These are phyloP conservation scores for Aphidius colemani DNA, from an alignment of 2,888 invertebrate species.

Conservation along the genomic window DNA sequence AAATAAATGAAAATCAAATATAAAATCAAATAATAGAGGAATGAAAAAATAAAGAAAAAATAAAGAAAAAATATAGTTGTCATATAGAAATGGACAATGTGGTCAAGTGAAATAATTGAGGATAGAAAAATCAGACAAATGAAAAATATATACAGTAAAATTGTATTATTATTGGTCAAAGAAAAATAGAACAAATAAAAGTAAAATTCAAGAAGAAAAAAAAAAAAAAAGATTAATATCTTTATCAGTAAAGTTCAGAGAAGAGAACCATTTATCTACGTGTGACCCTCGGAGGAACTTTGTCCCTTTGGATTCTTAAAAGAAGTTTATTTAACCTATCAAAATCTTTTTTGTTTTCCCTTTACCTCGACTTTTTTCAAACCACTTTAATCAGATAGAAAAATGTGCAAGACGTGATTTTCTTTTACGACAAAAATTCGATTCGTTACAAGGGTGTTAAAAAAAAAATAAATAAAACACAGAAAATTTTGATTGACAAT, in stretches of 20 bases:
- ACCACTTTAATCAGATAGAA: neutral
- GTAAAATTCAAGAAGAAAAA: conserved; percentile 16
- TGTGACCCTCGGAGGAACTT: conserved; percentile 25
- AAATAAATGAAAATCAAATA: conserved; percentile 2
- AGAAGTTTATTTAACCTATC: conserved; percentile 46
- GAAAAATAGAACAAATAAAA: conserved; percentile 9
- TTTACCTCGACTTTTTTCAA: too few species aligned
- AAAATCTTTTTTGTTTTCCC: neutral
- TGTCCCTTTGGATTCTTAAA: conserved; percentile 27
- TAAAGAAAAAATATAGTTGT: too few species aligned
- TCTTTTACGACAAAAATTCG: neutral
- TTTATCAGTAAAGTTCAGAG: conserved; percentile 54
- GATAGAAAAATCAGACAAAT: neutral
- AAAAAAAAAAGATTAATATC: conserved; percentile 54
- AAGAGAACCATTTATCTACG: conserved; percentile 52
- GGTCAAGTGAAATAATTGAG: conserved; percentile 24
- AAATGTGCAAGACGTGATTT: conserved; percentile 7
- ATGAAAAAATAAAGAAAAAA: too few species aligned
- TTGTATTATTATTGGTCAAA: neutral
- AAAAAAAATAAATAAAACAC: conserved; percentile 17
- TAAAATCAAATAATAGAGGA: conserved; percentile 12
- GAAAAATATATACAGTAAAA: too few species aligned
- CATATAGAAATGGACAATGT: conserved; percentile 10
- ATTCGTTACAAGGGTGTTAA: conserved; percentile 11
- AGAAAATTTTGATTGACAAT: conserved; percentile 13